Conservation (phyloP, 2,888 invertebrate genomes). For the Hydroisotoma schaefferi region DNA sequence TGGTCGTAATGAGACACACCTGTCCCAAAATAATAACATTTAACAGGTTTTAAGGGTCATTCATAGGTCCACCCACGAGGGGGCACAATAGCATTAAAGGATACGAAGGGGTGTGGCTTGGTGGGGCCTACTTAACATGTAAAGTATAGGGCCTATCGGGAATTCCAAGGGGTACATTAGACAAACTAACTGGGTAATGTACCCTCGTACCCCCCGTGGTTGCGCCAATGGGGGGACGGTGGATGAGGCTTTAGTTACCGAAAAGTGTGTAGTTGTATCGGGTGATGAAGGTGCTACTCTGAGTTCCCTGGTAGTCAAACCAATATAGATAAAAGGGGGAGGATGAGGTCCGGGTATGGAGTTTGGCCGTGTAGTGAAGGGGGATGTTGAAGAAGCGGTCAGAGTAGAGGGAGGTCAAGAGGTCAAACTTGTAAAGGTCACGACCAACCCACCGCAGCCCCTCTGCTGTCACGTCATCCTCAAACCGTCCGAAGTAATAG, state of each 20-base stretch:
- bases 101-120: no score
- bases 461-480: background rate
- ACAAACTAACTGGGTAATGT: no score
- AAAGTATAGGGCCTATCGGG: no score
- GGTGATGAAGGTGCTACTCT: constrained; percentile 27
- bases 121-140: no score
- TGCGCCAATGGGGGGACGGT: no score
- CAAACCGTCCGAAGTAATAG: constrained; percentile 29
- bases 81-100: no score
- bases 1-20: constrained; percentile 43
- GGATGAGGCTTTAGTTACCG: no score
- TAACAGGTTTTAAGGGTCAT: no score
- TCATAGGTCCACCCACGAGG: no score
- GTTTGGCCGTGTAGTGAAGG: constrained; percentile 31
- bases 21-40: no score
- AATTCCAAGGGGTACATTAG: no score
- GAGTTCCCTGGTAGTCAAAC: constrained; percentile 34
- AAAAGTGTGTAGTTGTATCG: constrained; percentile 23
- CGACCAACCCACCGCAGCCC: background rate
- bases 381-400: constrained; percentile 44
- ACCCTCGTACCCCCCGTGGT: no score
- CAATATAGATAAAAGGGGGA: constrained; percentile 34
- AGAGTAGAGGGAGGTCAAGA: constrained; percentile 40
- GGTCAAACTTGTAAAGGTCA: constrained; percentile 17
- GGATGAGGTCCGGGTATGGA: constrained; percentile 22